A percentile compares a stretch with the other conserved stretches of the same genome.
Conservation (phyloP, 1,140 invertebrate species). For the Aleiodes sp. region DNA sequence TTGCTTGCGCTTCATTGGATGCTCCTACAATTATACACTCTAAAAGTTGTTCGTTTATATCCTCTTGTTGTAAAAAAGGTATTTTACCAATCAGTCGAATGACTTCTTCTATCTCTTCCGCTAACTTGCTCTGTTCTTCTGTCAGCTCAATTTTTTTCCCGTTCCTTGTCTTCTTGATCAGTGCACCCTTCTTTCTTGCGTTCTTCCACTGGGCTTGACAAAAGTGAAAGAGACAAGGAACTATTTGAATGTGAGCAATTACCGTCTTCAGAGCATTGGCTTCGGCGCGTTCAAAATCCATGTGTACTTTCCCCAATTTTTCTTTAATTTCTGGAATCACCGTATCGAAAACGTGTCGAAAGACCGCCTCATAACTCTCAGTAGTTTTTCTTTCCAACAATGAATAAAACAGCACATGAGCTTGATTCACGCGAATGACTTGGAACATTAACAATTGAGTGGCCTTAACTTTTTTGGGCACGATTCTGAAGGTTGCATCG, state of each 20-base stretch:
- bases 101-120: background rate
- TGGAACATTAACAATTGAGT: background rate
- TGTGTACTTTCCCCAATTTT: background rate
- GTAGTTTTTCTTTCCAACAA: background rate
- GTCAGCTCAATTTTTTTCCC: background rate
- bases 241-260: background rate
- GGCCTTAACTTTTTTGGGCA: background rate
- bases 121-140: background rate
- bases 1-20: background rate
- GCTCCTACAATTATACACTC: background rate
- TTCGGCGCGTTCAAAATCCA: background rate
- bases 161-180: background rate
- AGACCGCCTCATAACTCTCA: background rate
- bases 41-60: background rate
- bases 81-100: background rate
- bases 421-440: background rate
- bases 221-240: background rate
- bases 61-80: background rate
- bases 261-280: background rate
- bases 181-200: background rate
- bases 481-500: background rate
- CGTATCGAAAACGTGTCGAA: background rate
- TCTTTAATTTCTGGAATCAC: background rate
- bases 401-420: background rate
- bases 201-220: background rate